Conservation (phyloP, 2,113 vertebrate genomes). For the Hippocampus abdominalis region DNA sequence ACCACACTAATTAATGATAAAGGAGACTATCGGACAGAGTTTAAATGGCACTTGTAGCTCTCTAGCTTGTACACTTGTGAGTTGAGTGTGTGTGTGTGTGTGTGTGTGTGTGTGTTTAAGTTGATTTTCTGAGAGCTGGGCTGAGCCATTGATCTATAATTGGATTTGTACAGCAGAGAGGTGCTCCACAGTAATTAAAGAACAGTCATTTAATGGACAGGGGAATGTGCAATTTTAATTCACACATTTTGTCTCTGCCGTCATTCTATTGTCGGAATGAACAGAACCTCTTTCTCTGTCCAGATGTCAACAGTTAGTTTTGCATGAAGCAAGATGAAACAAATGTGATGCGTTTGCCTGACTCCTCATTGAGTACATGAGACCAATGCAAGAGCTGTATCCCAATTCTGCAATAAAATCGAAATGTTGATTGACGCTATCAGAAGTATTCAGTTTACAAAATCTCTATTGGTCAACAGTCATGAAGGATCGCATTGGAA, state of each 20-base stretch:
- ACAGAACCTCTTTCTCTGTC: neutral
- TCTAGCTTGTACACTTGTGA: neutral
- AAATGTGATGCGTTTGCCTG: no score
- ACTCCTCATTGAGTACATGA: no score
- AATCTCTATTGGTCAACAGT: no score
- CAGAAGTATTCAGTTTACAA: no score
- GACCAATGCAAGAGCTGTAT: no score
- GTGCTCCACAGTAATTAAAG: conserved; percentile 58
- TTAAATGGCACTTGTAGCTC: neutral
- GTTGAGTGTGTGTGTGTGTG: neutral
- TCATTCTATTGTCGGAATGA: neutral
- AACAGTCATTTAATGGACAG: conserved; percentile 39
- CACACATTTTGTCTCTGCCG: neutral
- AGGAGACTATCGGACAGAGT: neutral
- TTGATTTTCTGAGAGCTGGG: conserved; percentile 10
- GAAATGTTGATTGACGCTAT: no score
- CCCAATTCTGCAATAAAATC: no score
- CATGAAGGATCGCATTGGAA: no score
- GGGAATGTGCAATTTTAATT: conserved; percentile 14
- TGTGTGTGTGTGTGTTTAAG: neutral
- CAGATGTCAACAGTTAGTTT: neutral
- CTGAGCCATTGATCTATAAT: conserved; percentile 39
- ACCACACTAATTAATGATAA: neutral
- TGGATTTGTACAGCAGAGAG: conserved; percentile 25
- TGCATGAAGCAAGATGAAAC: neutral